Conservation (phyloP, 2,113 vertebrate genomes). For the Microcebus lehilahytsara region DNA sequence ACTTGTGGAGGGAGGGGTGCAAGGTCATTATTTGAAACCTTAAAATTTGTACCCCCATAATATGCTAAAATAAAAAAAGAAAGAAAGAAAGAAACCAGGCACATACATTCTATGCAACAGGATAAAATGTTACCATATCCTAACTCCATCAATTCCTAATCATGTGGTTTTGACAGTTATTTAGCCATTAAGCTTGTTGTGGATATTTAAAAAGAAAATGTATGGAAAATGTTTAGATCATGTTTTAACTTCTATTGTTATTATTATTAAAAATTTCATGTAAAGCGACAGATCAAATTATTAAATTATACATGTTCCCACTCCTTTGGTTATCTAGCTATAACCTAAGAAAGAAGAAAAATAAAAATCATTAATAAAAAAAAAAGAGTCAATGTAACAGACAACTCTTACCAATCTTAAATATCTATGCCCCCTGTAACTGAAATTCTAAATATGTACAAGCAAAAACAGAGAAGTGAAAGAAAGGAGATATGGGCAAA, state of each 20-base stretch:
- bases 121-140: neutral
- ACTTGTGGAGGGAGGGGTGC: too few relatives aligned
- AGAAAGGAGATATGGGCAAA: neutral
- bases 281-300: neutral
- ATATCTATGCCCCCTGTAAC: neutral
- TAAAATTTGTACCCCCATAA: too few relatives aligned
- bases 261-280: neutral
- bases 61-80: too few relatives aligned
- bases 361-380: neutral
- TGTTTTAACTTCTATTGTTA: neutral
- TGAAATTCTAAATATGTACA: neutral
- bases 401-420: neutral
- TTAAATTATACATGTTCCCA: neutral
- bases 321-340: neutral
- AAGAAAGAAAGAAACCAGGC: neutral
- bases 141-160: neutral
- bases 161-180: neutral
- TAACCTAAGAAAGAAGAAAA: conserved; percentile 28
- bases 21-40: too few relatives aligned
- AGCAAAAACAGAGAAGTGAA: neutral
- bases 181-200: neutral
- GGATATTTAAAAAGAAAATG: neutral
- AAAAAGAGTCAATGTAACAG: neutral
- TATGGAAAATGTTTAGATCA: neutral
- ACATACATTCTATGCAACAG: neutral